Conservation (phyloP, 1,140 invertebrate species). For the Drosophila pseudoananassae region DNA sequence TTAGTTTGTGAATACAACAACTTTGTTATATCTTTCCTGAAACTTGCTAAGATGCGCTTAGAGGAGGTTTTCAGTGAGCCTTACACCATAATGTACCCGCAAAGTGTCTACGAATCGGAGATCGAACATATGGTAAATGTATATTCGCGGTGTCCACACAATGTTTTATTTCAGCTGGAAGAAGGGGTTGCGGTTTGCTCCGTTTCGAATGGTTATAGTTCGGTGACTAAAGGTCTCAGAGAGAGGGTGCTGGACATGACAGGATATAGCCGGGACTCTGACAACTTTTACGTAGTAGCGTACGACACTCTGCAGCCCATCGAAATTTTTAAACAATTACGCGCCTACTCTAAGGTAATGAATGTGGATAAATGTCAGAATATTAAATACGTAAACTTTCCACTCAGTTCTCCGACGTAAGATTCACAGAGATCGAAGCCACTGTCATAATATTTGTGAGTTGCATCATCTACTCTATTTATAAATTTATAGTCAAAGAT, state of each 20-base stretch:
- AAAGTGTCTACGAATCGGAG: slow-evolving; percentile 94
- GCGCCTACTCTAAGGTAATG: slow-evolving; percentile 1
- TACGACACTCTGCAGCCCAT: slow-evolving; percentile 17
- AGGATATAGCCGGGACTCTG: neutral
- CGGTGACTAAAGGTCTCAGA: neutral
- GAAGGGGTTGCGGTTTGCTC: slow-evolving; percentile 32
- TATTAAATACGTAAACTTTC: neutral
- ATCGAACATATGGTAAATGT: slow-evolving; percentile 92
- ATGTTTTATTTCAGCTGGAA: neutral
- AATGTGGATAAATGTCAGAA: neutral
- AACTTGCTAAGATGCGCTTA: slow-evolving; percentile 93
- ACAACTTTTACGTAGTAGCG: slow-evolving; percentile 16
- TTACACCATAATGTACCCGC: slow-evolving; percentile 92
- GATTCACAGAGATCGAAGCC: slow-evolving; percentile 9
- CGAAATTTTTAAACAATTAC: slow-evolving; percentile 11
- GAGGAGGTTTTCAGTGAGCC: slow-evolving; percentile 94
- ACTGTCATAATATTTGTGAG: slow-evolving; percentile 55
- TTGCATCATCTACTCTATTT: neutral
- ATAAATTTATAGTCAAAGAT: neutral
- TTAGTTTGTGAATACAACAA: slow-evolving; percentile 92
- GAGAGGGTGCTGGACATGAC: slow-evolving; percentile 42
- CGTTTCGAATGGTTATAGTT: slow-evolving; percentile 32
- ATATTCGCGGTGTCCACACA: slow-evolving; percentile 9
- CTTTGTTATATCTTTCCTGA: slow-evolving; percentile 89
- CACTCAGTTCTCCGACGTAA: slow-evolving; percentile 17